These are phyloP conservation scores for Harpalus rufipes DNA, from an alignment of 2,888 invertebrate species.

Conservation along the genomic window DNA sequence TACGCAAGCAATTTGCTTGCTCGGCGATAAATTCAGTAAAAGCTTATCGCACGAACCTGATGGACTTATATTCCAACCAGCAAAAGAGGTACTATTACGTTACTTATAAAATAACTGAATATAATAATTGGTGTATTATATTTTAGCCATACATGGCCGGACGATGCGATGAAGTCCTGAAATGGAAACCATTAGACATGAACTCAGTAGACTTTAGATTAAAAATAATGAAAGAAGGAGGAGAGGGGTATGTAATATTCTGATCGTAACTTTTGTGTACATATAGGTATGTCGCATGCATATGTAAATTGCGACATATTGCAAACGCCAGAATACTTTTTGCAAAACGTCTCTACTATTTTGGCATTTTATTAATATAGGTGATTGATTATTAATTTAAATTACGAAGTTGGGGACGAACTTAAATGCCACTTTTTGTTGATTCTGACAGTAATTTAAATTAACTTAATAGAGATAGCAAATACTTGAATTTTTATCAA, in stretches of 20 bases:
- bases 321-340: too few relatives aligned
- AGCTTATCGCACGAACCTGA: slow-evolving; percentile 96
- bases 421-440: too few relatives aligned
- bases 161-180: slow-evolving; percentile 90
- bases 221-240: slow-evolving; percentile 86
- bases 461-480: too few relatives aligned
- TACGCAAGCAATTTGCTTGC: slow-evolving; percentile 83
- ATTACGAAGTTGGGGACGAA: too few relatives aligned
- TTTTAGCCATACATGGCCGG: slow-evolving; percentile 90
- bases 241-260: slow-evolving; percentile 82
- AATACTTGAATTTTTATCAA: too few relatives aligned
- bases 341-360: too few relatives aligned
- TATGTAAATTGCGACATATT: too few relatives aligned
- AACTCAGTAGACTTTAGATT: slow-evolving; percentile 98
- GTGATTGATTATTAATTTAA: too few relatives aligned
- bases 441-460: too few relatives aligned
- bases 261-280: neutral
- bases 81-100: slow-evolving; percentile 81
- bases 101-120: slow-evolving; percentile 36
- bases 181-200: slow-evolving; percentile 97
- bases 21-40: slow-evolving; percentile 91
- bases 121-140: slow-evolving; percentile 70
- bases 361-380: too few relatives aligned
- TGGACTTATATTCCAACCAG: slow-evolving; percentile 98
- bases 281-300: neutral